A percentile compares a stretch with the other conserved stretches of the same genome.
phyloP scores from a whole-genome alignment of 2,888 invertebrate species.

The Hirtodrosophila confusa region DNA sequence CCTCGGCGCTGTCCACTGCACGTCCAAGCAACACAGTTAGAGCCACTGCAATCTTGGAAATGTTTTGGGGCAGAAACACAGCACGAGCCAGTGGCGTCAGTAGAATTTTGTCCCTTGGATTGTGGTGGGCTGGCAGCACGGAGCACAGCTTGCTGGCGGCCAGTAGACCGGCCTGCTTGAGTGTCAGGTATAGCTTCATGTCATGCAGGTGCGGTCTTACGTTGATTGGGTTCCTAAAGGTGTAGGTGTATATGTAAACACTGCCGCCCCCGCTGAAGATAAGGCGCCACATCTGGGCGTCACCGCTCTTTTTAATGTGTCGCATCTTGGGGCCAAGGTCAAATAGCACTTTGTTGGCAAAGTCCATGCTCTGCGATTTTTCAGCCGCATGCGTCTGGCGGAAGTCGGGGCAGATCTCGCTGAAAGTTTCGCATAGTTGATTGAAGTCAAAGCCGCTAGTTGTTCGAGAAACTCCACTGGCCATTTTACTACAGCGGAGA shows the following conservation, averaged over 20 bases:
- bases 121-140: constrained; percentile 16
- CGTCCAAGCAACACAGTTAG: constrained; percentile 6
- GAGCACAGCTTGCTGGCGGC: constrained; percentile 45
- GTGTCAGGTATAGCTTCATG: constrained; percentile 52
- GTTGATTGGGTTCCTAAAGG: constrained; percentile 40
- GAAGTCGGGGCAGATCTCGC: constrained; percentile 60
- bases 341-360: constrained; percentile 58
- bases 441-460: constrained; percentile 23
- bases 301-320: constrained; percentile 41
- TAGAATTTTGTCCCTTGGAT: constrained; percentile 41
- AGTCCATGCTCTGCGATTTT: constrained; percentile 48
- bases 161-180: constrained; percentile 60
- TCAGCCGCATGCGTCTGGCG: background rate
- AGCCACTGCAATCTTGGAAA: constrained; percentile 40
- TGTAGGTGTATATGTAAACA: constrained; percentile 46
- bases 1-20: constrained; percentile 20
- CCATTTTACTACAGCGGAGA: constrained; percentile 15
- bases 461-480: background rate
- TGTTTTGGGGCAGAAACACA: constrained; percentile 47
- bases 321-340: constrained; percentile 53
- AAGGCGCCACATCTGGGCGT: constrained; percentile 53
- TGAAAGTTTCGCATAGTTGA: constrained; percentile 32
- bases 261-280: constrained; percentile 35
- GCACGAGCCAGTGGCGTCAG: constrained; percentile 59
- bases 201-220: constrained; percentile 51